A percentile compares a stretch with the other conserved stretches of the same genome.
Evolutionary conservation across 2,888 invertebrate species (phyloP).

Genomic region (Parthenolecanium corni): DNA sequence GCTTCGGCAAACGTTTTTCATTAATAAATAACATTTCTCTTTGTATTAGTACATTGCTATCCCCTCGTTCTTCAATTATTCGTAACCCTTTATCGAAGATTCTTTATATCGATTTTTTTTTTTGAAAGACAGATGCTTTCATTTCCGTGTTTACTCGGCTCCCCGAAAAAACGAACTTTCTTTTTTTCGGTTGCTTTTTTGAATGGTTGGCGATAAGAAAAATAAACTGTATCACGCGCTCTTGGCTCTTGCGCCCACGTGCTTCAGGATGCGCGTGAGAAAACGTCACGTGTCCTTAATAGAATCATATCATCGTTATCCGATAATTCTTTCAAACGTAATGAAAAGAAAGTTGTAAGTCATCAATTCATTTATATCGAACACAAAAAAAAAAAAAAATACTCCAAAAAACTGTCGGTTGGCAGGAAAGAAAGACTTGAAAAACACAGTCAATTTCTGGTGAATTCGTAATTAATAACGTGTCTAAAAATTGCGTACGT

Average conservation of each 20-base stretch:
- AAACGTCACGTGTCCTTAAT: slow-evolving; percentile 26
- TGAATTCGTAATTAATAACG: slow-evolving; percentile 29
- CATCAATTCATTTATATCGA: slow-evolving; percentile 1
- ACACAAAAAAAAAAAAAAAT: neutral
- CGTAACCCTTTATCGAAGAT: neutral
- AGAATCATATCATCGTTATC: slow-evolving; percentile 26
- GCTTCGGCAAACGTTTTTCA: no score
- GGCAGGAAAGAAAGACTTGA: slow-evolving; percentile 14
- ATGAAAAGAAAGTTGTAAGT: slow-evolving; percentile 26
- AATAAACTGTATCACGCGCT: slow-evolving; percentile 24
- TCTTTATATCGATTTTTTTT: neutral
- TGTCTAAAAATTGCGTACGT: slow-evolving; percentile 20
- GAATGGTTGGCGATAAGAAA: slow-evolving; percentile 10
- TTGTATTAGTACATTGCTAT: no score
- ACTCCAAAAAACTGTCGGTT: neutral
- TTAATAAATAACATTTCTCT: no score
- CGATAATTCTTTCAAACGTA: slow-evolving; percentile 19
- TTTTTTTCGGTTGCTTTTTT: neutral
- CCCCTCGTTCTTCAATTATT: no score
- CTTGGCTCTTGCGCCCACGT: slow-evolving; percentile 21
- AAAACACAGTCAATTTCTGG: slow-evolving; percentile 8
- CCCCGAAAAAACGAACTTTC: neutral
- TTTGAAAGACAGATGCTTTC: slow-evolving; percentile 27
- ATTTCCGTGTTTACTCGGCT: slow-evolving; percentile 25
- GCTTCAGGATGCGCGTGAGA: slow-evolving; percentile 25